Conservation (phyloP, 2,888 invertebrate genomes). For the Podabrus alpinus region DNA sequence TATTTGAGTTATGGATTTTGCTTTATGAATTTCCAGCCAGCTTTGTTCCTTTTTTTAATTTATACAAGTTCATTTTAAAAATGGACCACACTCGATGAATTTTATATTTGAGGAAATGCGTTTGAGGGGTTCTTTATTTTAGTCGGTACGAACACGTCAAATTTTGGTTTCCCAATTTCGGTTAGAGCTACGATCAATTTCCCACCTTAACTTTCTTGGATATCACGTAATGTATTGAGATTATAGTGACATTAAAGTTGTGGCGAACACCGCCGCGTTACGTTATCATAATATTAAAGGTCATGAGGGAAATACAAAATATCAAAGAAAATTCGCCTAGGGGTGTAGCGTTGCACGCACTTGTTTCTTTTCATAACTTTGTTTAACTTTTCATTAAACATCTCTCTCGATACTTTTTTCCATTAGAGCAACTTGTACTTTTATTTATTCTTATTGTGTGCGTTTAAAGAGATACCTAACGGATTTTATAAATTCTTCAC, state of each 20-base stretch:
- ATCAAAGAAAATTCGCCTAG: slow-evolving; percentile 14
- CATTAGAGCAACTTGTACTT: neutral
- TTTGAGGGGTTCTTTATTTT: neutral
- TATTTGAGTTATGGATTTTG: neutral
- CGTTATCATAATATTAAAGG: slow-evolving; percentile 27
- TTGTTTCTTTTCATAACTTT: neutral
- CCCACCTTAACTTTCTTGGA: slow-evolving; percentile 19
- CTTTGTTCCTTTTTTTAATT: neutral
- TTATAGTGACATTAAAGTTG: slow-evolving; percentile 27
- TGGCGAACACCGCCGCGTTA: slow-evolving; percentile 19
- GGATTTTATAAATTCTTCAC: too few relatives aligned
- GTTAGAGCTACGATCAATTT: slow-evolving; percentile 18
- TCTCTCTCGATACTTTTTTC: neutral
- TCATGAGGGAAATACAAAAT: slow-evolving; percentile 27
- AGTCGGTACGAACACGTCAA: slow-evolving; percentile 2
- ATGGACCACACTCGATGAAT: neutral
- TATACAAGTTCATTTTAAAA: neutral
- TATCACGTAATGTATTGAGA: slow-evolving; percentile 30
- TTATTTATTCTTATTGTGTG: neutral
- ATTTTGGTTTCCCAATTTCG: slow-evolving; percentile 3
- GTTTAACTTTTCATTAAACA: neutral
- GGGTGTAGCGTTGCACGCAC: neutral
- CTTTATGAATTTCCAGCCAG: neutral
- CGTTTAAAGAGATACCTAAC: too few relatives aligned
- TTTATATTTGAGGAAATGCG: neutral